phyloP scores from a whole-genome alignment of 2,888 invertebrate genomes.

The Nymphalis c-album region DNA sequence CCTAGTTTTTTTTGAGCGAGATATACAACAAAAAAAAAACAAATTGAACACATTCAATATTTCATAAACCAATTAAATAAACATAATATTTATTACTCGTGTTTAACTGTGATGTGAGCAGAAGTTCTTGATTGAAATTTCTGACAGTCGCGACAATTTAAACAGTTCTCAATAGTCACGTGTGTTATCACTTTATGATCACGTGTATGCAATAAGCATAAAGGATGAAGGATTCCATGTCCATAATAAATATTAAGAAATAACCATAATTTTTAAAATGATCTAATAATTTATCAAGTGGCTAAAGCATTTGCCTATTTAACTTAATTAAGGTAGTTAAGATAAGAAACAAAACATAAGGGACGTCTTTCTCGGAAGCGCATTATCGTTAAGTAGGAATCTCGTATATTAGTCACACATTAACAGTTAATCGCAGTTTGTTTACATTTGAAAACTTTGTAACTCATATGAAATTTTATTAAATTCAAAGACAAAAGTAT shows the following conservation, averaged over 20 bases:
- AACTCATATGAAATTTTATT: background rate
- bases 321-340: slow-evolving; percentile 21
- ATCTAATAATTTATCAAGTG: background rate
- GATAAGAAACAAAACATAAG: slow-evolving; percentile 25
- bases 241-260: background rate
- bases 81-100: too few relatives aligned
- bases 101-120: too few relatives aligned
- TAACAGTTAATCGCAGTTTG: slow-evolving; percentile 16
- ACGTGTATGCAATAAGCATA: background rate
- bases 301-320: slow-evolving; percentile 12
- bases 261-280: background rate
- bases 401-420: slow-evolving; percentile 23
- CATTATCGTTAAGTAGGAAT: slow-evolving; percentile 29
- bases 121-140: background rate
- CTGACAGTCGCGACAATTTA: slow-evolving; percentile 1
- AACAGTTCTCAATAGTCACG: background rate
- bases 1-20: too few relatives aligned
- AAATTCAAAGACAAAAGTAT: background rate
- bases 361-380: slow-evolving; percentile 18
- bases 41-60: too few relatives aligned
- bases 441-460: slow-evolving; percentile 14
- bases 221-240: background rate
- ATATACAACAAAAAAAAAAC: too few relatives aligned
- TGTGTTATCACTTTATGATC: background rate
- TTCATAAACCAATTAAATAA: too few relatives aligned